Evolutionary conservation across 1,140 invertebrate genomes (phyloP), one percentile per base, ranked within the genome.

Genomic region (Trichonephila clavata): DNA sequence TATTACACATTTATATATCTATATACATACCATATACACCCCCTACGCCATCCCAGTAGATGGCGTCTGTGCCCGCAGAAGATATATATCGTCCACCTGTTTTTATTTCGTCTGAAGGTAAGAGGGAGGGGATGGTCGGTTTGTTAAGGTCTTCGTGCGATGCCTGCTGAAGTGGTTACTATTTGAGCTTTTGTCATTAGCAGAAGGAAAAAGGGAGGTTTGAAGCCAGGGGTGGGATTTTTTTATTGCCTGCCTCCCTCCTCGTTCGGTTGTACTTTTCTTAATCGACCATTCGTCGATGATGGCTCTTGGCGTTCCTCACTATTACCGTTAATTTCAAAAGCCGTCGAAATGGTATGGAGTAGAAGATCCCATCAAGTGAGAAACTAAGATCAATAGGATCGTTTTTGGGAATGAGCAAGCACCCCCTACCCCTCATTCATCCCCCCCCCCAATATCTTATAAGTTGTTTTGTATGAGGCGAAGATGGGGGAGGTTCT

Each of bases 1-100:
- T 92, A 92, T 92, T 92, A 92, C 90, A 84, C 57, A 92, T 92
- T 65, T 92, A 86, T 92, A 86, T 92, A 92, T 91, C 43, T 88
- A 39, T 91, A 83, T 61, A 77, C 71, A 77, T 77, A 77, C 71
- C 32, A 77, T 77, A 77, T 24, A 39, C 71, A 77, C 71, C 32
- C 60, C 71, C 71, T 77, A 32, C 71, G 39, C 71, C 32, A 77
- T 32, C 71, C 24, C 16, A 18, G 24, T 32, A 20, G 24, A 77
- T 39, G 71, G 16, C 32, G 71, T 13, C 32, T 24, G 21, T 24
- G 50, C 43, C 32, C 10, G 13, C 10, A 16, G 24, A 39, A 18
- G 63, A 86, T 86, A 86, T 68, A 57, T 92, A 92, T 68, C 61
- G 81, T 86, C 50, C 83, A 86, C 90, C 83, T 92, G 81, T 92